phyloP scores from a whole-genome alignment of 2,113 vertebrate species.

The Tretioscincus oriximinensis region DNA sequence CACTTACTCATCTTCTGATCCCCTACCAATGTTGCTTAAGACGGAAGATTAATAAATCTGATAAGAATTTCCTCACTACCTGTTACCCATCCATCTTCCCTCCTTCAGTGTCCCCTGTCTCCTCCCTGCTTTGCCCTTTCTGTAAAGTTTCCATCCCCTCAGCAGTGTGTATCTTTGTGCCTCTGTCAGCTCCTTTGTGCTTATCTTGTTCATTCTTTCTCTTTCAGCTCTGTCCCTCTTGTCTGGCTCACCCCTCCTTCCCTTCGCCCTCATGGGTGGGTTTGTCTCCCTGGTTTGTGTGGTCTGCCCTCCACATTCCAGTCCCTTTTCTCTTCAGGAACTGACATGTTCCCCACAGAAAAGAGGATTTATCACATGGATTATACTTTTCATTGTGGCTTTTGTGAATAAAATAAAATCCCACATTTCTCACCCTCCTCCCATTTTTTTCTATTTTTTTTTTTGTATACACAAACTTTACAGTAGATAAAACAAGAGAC shows the following conservation, averaged over 20 bases:
- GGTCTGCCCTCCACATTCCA: conserved; percentile 65
- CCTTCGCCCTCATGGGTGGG: conserved; percentile 52
- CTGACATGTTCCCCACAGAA: conserved; percentile 58
- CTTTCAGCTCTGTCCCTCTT: conserved; percentile 47
- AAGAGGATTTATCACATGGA: conserved; percentile 50
- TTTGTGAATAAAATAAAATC: conserved; percentile 44
- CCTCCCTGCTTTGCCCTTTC: conserved; percentile 30
- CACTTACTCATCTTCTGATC: conserved; percentile 37
- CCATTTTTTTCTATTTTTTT: conserved; percentile 14
- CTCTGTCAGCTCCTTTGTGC: conserved; percentile 28
- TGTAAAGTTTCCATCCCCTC: conserved; percentile 33
- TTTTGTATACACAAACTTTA: conserved; percentile 24
- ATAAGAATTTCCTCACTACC: background rate
- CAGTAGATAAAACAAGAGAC: conserved; percentile 33
- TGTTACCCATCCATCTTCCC: background rate
- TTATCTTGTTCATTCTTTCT: conserved; percentile 25
- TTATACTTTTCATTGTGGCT: conserved; percentile 49
- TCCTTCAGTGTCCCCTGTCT: conserved; percentile 22
- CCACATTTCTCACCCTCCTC: background rate
- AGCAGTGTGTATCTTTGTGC: conserved; percentile 34
- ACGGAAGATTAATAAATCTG: too few relatives aligned
- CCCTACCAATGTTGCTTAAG: background rate
- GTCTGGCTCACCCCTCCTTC: conserved; percentile 45
- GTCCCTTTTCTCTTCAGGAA: conserved; percentile 63
- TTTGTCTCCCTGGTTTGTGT: conserved; percentile 60